Evolutionary conservation across 2,113 vertebrate genomes (phyloP).

Genomic region (Sylvia atricapilla): DNA sequence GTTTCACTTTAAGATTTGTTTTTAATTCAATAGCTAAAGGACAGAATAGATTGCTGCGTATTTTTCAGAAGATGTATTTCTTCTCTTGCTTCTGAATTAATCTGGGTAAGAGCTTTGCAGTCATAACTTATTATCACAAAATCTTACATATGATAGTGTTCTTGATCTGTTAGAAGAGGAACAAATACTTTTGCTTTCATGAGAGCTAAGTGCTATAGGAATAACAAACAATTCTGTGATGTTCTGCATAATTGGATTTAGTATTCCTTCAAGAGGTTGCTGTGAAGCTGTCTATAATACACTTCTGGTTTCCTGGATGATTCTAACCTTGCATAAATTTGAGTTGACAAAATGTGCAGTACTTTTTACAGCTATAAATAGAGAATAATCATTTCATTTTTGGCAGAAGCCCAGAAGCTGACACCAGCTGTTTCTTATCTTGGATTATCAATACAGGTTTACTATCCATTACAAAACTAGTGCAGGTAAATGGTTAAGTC

Average conservation of each 20-base stretch:
- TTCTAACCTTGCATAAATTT: slow-evolving; percentile 57
- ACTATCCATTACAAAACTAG: slow-evolving; percentile 28
- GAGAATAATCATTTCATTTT: slow-evolving; percentile 55
- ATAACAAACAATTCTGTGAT: slow-evolving; percentile 47
- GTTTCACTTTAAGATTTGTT: neutral
- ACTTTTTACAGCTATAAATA: slow-evolving; percentile 22
- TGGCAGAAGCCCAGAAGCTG: slow-evolving; percentile 2
- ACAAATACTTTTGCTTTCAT: slow-evolving; percentile 28
- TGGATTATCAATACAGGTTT: slow-evolving; percentile 25
- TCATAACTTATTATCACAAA: slow-evolving; percentile 22
- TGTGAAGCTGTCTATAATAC: slow-evolving; percentile 24
- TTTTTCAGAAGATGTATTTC: neutral
- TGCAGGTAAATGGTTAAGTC: neutral
- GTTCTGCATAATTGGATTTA: slow-evolving; percentile 46
- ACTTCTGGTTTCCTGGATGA: slow-evolving; percentile 29
- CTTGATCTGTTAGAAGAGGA: slow-evolving; percentile 31
- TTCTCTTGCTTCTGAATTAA: slow-evolving; percentile 25
- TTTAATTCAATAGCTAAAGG: neutral
- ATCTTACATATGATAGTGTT: neutral
- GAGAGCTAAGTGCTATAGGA: slow-evolving; percentile 51
- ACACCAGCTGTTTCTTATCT: slow-evolving; percentile 63
- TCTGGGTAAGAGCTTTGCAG: slow-evolving; percentile 39
- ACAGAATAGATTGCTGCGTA: neutral
- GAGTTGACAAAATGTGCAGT: slow-evolving; percentile 45
- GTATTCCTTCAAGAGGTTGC: slow-evolving; percentile 48